Evolutionary conservation across 2,113 vertebrate genomes (phyloP).

Genomic region (Pseudopipra pipra): DNA sequence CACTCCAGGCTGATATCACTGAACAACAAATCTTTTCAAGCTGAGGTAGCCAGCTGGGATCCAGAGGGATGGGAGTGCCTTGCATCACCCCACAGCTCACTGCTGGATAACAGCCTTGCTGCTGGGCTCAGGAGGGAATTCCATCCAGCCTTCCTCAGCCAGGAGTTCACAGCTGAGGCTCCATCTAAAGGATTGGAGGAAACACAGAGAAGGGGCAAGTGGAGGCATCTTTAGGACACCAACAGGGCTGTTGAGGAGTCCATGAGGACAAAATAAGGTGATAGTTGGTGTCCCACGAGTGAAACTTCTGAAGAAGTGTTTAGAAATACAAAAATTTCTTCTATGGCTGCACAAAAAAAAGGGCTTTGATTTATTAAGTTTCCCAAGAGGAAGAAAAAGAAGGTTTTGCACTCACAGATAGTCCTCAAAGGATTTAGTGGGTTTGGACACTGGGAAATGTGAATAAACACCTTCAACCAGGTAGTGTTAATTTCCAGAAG

Average conservation of each 20-base stretch:
- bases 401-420: neutral
- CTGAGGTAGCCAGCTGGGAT: constrained; percentile 68
- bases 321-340: neutral
- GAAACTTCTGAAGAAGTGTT: neutral
- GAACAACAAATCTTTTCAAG: constrained; percentile 72
- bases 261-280: neutral
- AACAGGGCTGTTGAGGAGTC: neutral
- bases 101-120: constrained; percentile 47
- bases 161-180: constrained; percentile 20
- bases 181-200: neutral
- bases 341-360: neutral
- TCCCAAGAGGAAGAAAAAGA: neutral
- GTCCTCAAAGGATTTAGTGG: neutral
- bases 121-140: constrained; percentile 1
- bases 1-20: constrained; percentile 54
- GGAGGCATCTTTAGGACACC: neutral
- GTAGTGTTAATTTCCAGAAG: neutral
- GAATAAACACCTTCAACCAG: neutral
- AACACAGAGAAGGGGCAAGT: neutral
- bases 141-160: constrained; percentile 33
- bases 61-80: constrained; percentile 60
- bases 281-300: neutral
- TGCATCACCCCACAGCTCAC: constrained; percentile 38
- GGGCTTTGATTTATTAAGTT: neutral
- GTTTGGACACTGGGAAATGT: neutral